Evolutionary conservation across 2,888 invertebrate genomes (phyloP), one percentile per base, ranked within the genome.

Genomic region (Scotopteryx bipunctaria): DNA sequence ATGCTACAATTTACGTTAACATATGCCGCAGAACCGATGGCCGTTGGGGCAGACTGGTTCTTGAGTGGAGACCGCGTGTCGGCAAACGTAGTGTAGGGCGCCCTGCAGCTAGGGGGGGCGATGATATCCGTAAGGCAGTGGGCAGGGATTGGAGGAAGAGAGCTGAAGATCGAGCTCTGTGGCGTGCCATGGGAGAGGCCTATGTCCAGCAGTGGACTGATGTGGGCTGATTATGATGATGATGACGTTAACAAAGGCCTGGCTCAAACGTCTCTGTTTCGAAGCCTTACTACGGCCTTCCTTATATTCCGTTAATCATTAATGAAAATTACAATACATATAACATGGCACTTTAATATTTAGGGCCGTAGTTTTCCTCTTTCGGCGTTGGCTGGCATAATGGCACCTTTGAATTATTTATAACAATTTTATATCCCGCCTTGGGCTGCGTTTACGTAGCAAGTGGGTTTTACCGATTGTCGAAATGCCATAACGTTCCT

Each of bases 251-350:
- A 21, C 37, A 25, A 37, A n/a, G 14, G 36, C n/a, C 15, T 21
- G n/a, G n/a, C n/a, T 31, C 15, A 6, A 31, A 5, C 32, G 2
- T 3, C 29, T 5, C 2, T 19, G 13, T 21, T 15, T 16, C 21
- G n/a, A n/a, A 4, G n/a, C 55, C 41, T 53, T 53, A 46, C 33
- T 15, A 27, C 1, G 25, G 33, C 32, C 9, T 19, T 77, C 61
- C 55, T 73, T 76, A 79, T 76, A 81, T 75, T 77, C 72, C 73
- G 74, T 88, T 83, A 86, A 83, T 84, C 71, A 83, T 86, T 88
- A 84, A 88, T 86, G 82, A 82, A 86, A 87, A 88, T 86, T 88
- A 86, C 89, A 87, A 87, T 90, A 87, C 85, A 87, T 87, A 88
- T 88, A 87, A 87, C 84, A 81, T 79, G 69, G 72, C 66, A 75